Percentiles rank a stretch among this genome's conserved stretches.
phyloP scores from a whole-genome alignment of 2,888 invertebrate genomes.

The Harpalus rufipes region DNA sequence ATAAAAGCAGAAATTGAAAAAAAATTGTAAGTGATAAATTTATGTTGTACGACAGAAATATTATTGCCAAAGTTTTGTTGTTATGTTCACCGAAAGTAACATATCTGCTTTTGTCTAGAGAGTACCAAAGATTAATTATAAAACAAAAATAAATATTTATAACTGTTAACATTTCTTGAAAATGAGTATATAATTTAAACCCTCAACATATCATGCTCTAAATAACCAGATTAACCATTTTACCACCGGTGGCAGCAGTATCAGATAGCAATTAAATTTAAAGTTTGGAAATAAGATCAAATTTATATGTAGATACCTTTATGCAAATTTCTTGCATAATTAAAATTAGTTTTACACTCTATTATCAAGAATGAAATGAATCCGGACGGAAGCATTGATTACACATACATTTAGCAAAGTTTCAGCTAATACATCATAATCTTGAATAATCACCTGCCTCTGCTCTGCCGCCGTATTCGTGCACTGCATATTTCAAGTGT shows the following conservation, averaged over 20 bases:
- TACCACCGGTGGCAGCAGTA: not conserved
- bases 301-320: conserved; percentile 3
- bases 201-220: not conserved
- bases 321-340: not conserved
- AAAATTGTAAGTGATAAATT: too few relatives aligned
- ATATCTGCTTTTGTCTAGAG: too few relatives aligned
- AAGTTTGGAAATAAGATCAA: not conserved
- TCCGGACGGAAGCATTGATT: not conserved
- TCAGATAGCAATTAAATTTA: not conserved
- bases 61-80: not conserved
- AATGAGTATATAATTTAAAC: not conserved
- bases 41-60: not conserved
- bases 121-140: not conserved
- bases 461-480: not conserved
- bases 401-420: not conserved
- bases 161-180: too few relatives aligned
- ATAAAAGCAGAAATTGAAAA: too few relatives aligned
- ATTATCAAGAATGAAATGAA: not conserved
- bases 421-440: not conserved
- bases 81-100: too few relatives aligned
- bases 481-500: conserved; percentile 3
- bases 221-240: not conserved
- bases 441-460: conserved; percentile 6
- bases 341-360: not conserved
- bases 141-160: too few relatives aligned